Evolutionary conservation across 2,888 invertebrate genomes (phyloP).

Genomic region (Lithophane socia): DNA sequence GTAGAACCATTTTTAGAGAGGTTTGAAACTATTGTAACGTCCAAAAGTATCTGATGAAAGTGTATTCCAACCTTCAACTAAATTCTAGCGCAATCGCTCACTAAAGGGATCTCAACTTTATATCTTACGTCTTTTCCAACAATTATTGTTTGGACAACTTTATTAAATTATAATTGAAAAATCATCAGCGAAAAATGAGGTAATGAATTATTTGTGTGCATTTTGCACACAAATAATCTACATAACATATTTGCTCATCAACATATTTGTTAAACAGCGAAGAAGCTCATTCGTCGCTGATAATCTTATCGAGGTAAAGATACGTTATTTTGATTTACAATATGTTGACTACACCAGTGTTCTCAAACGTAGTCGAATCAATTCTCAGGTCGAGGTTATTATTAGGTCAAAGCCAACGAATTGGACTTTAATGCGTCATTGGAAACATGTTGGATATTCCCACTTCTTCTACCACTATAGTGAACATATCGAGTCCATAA

Average conservation of each 20-base stretch:
- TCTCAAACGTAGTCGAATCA: not conserved
- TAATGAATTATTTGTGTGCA: too few relatives aligned
- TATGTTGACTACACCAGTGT: not conserved
- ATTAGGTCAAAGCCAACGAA: not conserved
- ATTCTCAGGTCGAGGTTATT: not conserved
- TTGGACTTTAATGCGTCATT: not conserved
- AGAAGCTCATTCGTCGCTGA: not conserved
- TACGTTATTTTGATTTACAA: constrained; percentile 2
- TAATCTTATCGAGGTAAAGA: not conserved
- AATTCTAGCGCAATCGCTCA: too few relatives aligned
- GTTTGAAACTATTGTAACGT: too few relatives aligned
- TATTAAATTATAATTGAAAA: too few relatives aligned
- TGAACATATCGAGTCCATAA: not conserved
- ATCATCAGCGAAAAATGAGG: too few relatives aligned
- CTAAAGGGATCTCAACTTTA: too few relatives aligned
- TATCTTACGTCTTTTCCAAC: too few relatives aligned
- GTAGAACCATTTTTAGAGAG: not conserved
- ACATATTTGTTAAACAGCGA: constrained; percentile 26
- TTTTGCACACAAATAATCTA: too few relatives aligned
- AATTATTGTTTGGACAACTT: too few relatives aligned
- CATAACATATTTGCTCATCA: too few relatives aligned
- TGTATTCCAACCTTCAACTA: too few relatives aligned
- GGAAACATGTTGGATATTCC: not conserved
- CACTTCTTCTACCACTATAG: not conserved
- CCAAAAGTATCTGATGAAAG: too few relatives aligned